A percentile compares a stretch with the other conserved stretches of the same genome.
phyloP scores from a whole-genome alignment of 1,140 invertebrate genomes.

The Achatina immaculata region DNA sequence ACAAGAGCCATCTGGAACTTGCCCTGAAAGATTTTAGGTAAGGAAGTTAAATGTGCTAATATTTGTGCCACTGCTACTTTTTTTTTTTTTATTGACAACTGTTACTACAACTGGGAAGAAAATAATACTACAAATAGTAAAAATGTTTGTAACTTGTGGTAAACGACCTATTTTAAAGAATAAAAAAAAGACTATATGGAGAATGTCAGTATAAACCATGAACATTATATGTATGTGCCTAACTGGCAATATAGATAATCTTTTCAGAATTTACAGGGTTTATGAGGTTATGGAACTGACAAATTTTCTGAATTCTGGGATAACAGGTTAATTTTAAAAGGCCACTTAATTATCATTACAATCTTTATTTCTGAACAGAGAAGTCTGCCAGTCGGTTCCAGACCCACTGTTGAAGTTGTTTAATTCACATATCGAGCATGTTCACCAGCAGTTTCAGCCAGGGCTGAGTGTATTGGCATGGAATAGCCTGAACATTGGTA shows the following conservation, averaged over 20 bases:
- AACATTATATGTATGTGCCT: too few relatives aligned
- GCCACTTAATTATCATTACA: too few relatives aligned
- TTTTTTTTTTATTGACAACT: too few relatives aligned
- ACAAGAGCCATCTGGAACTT: conserved; percentile 69
- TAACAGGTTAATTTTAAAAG: too few relatives aligned
- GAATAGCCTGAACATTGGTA: conserved; percentile 72
- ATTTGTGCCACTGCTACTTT: neutral
- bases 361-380: conserved; percentile 27
- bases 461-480: conserved; percentile 69
- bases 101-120: neutral
- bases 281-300: too few relatives aligned
- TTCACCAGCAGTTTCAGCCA: conserved; percentile 67
- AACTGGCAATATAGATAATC: too few relatives aligned
- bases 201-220: too few relatives aligned
- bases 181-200: too few relatives aligned
- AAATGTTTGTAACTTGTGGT: neutral
- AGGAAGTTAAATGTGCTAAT: too few relatives aligned
- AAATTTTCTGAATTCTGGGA: too few relatives aligned
- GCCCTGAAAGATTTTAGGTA: conserved; percentile 53
- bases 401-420: conserved; percentile 61
- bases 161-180: too few relatives aligned
- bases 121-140: neutral
- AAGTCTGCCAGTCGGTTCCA: conserved; percentile 63
- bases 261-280: too few relatives aligned
- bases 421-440: conserved; percentile 59